Conservation (phyloP, 1,140 invertebrate species). For the Orchesella cincta region DNA sequence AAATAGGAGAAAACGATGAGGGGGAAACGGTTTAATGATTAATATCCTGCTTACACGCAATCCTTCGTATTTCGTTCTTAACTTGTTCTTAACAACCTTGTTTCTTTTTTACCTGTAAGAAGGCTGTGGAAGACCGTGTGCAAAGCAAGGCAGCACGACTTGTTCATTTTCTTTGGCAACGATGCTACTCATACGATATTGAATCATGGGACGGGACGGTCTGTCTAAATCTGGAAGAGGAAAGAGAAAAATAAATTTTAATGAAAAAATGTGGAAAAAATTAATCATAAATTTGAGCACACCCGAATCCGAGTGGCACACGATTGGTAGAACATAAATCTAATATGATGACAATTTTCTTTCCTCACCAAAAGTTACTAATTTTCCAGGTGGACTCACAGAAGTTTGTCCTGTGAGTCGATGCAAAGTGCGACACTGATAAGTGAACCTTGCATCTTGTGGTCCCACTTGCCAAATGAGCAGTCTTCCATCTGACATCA, state of each 20-base stretch:
- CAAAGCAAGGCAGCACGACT: slow-evolving; percentile 68
- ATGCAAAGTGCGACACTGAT: slow-evolving; percentile 45
- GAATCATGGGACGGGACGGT: slow-evolving; percentile 41
- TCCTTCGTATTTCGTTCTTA: slow-evolving; percentile 7
- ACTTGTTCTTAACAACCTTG: background rate
- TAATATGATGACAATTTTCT: too few relatives aligned
- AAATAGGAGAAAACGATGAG: background rate
- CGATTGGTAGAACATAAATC: background rate
- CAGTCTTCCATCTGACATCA: slow-evolving; percentile 43
- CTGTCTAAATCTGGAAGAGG: slow-evolving; percentile 31
- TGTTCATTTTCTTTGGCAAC: slow-evolving; percentile 61
- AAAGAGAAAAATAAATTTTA: background rate
- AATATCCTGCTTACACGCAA: slow-evolving; percentile 8
- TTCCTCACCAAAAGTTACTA: slow-evolving; percentile 70
- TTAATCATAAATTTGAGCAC: background rate
- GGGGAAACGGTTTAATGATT: slow-evolving; percentile 8
- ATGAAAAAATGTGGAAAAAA: background rate
- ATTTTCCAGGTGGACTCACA: slow-evolving; percentile 69
- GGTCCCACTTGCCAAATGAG: slow-evolving; percentile 44
- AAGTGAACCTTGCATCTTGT: slow-evolving; percentile 34
- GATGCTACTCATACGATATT: slow-evolving; percentile 50
- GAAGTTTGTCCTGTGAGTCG: slow-evolving; percentile 59
- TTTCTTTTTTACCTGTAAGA: slow-evolving; percentile 64
- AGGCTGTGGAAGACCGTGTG: slow-evolving; percentile 65
- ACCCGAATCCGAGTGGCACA: background rate